A percentile compares a stretch with the other conserved stretches of the same genome.
phyloP scores from a whole-genome alignment of 2,888 invertebrate species.

The Melieria omissa region DNA sequence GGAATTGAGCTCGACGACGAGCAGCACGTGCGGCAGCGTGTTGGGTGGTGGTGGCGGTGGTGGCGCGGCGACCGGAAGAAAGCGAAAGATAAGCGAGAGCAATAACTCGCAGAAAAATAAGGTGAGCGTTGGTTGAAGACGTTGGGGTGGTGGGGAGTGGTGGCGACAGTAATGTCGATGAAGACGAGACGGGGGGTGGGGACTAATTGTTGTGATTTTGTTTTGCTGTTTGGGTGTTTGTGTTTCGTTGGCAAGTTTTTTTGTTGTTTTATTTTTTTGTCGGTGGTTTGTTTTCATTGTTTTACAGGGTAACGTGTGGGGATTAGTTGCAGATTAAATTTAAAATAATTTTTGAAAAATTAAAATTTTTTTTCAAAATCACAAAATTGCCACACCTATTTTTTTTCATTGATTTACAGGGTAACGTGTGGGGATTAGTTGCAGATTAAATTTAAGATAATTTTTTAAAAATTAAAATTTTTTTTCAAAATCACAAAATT shows the following conservation, averaged over 20 bases:
- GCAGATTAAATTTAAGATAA: background rate
- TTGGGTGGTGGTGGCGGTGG: slow-evolving; percentile 47
- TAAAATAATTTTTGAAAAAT: background rate
- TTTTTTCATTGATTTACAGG: slow-evolving; percentile 11
- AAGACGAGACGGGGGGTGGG: background rate
- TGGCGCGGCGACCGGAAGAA: slow-evolving; percentile 55
- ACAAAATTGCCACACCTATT: too few species aligned
- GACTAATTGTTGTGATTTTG: slow-evolving; percentile 32
- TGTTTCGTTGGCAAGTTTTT: slow-evolving; percentile 8
- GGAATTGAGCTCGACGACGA: slow-evolving; percentile 55
- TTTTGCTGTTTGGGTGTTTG: slow-evolving; percentile 4
- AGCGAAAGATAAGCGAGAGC: slow-evolving; percentile 65
- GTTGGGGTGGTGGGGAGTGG: background rate
- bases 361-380: background rate
- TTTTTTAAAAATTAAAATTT: background rate
- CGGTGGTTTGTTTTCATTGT: background rate
- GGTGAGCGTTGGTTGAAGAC: slow-evolving; percentile 50
- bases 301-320: slow-evolving; percentile 14
- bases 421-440: background rate
- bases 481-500: background rate
- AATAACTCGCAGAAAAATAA: slow-evolving; percentile 64
- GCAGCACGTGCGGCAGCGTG: slow-evolving; percentile 58
- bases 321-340: background rate
- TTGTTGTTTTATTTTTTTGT: slow-evolving; percentile 21
- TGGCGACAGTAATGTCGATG: background rate